Evolutionary conservation across 1,140 invertebrate genomes (phyloP).

Genomic region (Neomicropteryx cornuta): DNA sequence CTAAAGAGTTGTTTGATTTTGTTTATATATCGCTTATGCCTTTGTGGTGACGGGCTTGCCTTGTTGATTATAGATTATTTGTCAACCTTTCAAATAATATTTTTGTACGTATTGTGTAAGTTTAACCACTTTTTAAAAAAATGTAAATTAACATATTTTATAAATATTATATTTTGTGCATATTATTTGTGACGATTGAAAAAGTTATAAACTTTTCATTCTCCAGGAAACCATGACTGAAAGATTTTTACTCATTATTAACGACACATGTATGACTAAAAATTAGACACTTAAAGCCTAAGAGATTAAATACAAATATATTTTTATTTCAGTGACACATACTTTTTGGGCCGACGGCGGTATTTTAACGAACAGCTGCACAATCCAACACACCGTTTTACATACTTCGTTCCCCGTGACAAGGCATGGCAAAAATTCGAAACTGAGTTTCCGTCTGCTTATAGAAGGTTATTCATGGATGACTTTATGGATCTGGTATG

Average conservation of each 20-base stretch:
- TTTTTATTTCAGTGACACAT: slow-evolving; percentile 55
- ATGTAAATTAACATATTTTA: no score
- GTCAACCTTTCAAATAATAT: no score
- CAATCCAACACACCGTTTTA: slow-evolving; percentile 68
- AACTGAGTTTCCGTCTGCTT: slow-evolving; percentile 57
- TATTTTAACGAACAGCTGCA: slow-evolving; percentile 70
- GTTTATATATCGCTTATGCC: no score
- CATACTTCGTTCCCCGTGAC: slow-evolving; percentile 84
- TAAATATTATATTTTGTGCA: neutral
- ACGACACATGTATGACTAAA: neutral
- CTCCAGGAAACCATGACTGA: neutral
- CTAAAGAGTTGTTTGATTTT: no score
- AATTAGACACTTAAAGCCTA: neutral
- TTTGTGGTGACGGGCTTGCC: no score
- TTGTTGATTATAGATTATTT: no score
- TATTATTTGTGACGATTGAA: neutral
- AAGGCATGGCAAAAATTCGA: slow-evolving; percentile 71
- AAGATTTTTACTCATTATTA: neutral
- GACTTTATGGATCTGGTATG: no score
- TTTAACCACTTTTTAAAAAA: no score
- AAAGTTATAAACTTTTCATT: neutral
- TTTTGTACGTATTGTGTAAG: no score
- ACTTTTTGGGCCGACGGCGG: slow-evolving; percentile 55
- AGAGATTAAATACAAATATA: neutral
- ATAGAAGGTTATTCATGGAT: slow-evolving; percentile 74